Evolutionary conservation across 2,888 invertebrate genomes (phyloP).

Genomic region (Phengaris arion): DNA sequence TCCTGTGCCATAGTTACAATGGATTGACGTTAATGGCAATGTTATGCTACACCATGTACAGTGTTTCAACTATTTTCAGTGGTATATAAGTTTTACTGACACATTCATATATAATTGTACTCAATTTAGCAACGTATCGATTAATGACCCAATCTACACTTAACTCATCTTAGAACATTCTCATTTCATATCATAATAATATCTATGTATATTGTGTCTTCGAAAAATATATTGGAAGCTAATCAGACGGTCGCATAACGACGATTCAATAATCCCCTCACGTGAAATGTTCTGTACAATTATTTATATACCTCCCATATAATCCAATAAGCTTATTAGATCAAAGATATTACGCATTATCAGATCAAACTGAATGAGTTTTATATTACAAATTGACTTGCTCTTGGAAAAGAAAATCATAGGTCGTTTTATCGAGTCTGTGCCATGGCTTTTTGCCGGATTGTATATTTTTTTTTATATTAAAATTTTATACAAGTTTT

Average conservation of each 20-base stretch:
- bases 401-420: background rate
- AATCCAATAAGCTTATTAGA: constrained; percentile 20
- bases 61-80: too few relatives aligned
- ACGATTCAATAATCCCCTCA: constrained; percentile 18
- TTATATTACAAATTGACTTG: constrained; percentile 15
- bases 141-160: too few relatives aligned
- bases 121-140: too few relatives aligned
- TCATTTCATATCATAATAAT: background rate
- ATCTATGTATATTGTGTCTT: background rate
- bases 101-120: too few relatives aligned
- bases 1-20: too few relatives aligned
- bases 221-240: constrained; percentile 10
- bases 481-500: too few relatives aligned
- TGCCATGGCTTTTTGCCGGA: background rate
- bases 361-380: background rate
- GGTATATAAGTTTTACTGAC: too few relatives aligned
- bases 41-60: too few relatives aligned
- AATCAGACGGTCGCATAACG: constrained; percentile 7
- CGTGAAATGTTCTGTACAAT: constrained; percentile 21
- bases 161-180: too few relatives aligned
- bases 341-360: constrained; percentile 12
- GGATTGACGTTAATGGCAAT: too few relatives aligned
- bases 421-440: background rate
- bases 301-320: constrained; percentile 13
- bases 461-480: too few relatives aligned